Conservation (phyloP, 2,113 vertebrate genomes). For the Elephantulus edwardii region DNA sequence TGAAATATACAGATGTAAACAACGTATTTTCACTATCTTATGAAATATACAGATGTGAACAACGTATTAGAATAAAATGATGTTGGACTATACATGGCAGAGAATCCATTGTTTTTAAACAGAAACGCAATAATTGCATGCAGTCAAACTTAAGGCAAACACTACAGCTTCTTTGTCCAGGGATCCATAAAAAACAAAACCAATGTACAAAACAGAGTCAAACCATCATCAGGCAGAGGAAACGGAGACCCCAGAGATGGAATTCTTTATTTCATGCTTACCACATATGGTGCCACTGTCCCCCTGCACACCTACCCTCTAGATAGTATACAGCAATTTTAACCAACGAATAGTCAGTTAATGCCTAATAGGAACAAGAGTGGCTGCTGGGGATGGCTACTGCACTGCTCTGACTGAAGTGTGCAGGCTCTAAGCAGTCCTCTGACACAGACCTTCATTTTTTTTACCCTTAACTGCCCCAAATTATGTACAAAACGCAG, state of each 20-base stretch:
- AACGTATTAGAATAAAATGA: not conserved
- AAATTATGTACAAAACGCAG: conserved; percentile 75
- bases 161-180: not conserved
- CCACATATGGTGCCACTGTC: not conserved
- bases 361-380: not conserved
- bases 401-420: not conserved
- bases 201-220: not conserved
- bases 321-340: rapidly evolving
- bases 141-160: not conserved
- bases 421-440: not conserved
- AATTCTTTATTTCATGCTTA: not conserved
- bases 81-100: not conserved
- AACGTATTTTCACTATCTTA: no score
- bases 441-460: not conserved
- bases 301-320: not conserved
- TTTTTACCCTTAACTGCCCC: not conserved
- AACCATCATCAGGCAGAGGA: not conserved
- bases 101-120: not conserved
- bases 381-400: rapidly evolving
- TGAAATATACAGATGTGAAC: not conserved
- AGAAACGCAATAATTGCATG: not conserved
- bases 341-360: not conserved
- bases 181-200: not conserved
- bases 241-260: not conserved
- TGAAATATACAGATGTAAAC: not conserved